Percentiles rank a stretch among this genome's conserved stretches.
phyloP scores from a whole-genome alignment of 2,888 invertebrate species.

The Panzeria rudis region DNA sequence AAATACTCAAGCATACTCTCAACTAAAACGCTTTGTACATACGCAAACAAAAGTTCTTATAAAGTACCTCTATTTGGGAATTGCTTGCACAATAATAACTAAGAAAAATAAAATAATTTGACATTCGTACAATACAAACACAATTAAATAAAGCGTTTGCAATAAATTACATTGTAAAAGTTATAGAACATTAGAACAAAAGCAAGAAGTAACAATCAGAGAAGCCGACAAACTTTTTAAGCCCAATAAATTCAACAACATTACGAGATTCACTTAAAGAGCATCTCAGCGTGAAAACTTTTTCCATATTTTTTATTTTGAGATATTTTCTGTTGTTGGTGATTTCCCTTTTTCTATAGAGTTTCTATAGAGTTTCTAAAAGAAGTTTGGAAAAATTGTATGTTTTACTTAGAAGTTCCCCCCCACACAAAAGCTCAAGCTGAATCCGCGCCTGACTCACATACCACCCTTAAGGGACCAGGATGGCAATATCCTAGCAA shows the following conservation, averaged over 20 bases:
- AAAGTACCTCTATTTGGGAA: slow-evolving; percentile 37
- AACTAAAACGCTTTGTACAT: slow-evolving; percentile 1
- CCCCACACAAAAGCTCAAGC: too few relatives aligned
- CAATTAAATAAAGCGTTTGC: slow-evolving; percentile 79
- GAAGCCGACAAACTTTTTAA: slow-evolving; percentile 77
- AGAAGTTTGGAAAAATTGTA: too few relatives aligned
- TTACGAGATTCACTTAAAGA: slow-evolving; percentile 71
- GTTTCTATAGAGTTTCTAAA: too few relatives aligned
- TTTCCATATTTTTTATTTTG: slow-evolving; percentile 48
- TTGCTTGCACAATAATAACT: slow-evolving; percentile 58
- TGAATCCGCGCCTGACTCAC: too few relatives aligned
- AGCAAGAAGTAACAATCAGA: slow-evolving; percentile 33
- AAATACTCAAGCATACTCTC: not conserved
- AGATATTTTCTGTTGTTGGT: slow-evolving; percentile 23
- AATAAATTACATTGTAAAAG: slow-evolving; percentile 77
- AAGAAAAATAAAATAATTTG: slow-evolving; percentile 67
- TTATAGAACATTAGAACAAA: slow-evolving; percentile 35
- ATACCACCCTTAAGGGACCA: too few relatives aligned
- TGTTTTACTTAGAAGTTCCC: too few relatives aligned
- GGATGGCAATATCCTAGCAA: too few relatives aligned
- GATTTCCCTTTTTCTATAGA: not conserved
- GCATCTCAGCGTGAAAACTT: slow-evolving; percentile 68
- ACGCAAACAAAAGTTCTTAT: slow-evolving; percentile 28
- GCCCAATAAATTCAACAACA: slow-evolving; percentile 78
- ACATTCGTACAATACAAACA: slow-evolving; percentile 69